phyloP scores from a whole-genome alignment of 2,113 vertebrate genomes.

The Coreoperca whiteheadi region DNA sequence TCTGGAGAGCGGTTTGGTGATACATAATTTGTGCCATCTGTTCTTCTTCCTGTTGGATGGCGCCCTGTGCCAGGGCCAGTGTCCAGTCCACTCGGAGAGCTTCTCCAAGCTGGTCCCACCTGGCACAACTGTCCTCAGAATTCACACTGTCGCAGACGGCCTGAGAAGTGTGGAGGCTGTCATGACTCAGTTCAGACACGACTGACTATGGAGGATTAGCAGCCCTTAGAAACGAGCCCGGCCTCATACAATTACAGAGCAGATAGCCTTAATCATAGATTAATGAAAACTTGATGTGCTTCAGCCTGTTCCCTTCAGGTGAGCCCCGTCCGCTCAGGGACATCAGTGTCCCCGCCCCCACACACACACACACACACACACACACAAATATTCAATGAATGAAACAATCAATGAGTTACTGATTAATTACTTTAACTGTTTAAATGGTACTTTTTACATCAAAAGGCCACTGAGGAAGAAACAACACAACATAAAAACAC shows the following conservation, averaged over 20 bases:
- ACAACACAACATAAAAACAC: not conserved
- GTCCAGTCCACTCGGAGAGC: slow-evolving; percentile 65
- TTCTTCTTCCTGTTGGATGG: slow-evolving; percentile 63
- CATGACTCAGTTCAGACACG: slow-evolving; percentile 68
- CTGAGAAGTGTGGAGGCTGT: slow-evolving; percentile 64
- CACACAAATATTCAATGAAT: no score
- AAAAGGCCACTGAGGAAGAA: slow-evolving; percentile 1
- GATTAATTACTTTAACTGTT: not conserved
- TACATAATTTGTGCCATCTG: slow-evolving; percentile 69
- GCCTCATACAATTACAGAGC: slow-evolving; percentile 44
- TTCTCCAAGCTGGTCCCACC: slow-evolving; percentile 67
- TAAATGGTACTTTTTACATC: not conserved
- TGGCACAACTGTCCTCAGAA: slow-evolving; percentile 71
- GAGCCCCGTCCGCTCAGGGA: slow-evolving; percentile 13
- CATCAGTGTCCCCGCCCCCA: no score
- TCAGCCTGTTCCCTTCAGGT: slow-evolving; percentile 12
- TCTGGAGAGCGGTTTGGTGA: slow-evolving; percentile 42
- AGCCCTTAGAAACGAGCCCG: slow-evolving; percentile 22
- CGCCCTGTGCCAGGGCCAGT: slow-evolving; percentile 55
- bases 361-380: no score
- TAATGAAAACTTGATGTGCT: slow-evolving; percentile 36
- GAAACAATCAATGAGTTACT: no score
- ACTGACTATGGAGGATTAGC: slow-evolving; percentile 50
- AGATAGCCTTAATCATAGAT: slow-evolving; percentile 46
- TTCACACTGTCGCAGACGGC: slow-evolving; percentile 70